phyloP scores from a whole-genome alignment of 2,797 vertebrate genomes.

The Coregonus ussuriensis region DNA sequence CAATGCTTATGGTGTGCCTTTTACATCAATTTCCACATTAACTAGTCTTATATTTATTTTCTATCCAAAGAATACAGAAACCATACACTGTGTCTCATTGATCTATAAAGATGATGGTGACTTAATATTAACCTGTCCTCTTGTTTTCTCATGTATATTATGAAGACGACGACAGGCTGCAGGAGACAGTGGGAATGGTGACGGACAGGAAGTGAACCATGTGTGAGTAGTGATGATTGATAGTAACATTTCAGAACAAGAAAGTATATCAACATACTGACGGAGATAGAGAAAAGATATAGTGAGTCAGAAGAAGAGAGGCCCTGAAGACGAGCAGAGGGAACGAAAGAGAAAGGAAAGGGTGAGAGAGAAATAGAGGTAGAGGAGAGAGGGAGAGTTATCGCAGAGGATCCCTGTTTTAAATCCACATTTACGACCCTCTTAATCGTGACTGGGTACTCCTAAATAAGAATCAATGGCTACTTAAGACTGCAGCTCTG shows the following conservation, averaged over 20 bases:
- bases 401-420: conserved; percentile 4
- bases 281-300: background rate
- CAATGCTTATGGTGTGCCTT: background rate
- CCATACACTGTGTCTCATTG: background rate
- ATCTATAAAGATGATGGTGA: background rate
- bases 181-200: background rate
- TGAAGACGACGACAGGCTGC: background rate
- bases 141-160: background rate
- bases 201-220: background rate
- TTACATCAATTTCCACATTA: background rate
- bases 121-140: background rate
- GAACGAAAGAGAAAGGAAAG: background rate
- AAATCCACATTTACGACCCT: conserved; percentile 8
- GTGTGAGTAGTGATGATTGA: background rate
- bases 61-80: background rate
- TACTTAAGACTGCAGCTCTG: conserved; percentile 50
- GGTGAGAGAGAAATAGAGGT: background rate
- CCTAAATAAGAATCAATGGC: conserved; percentile 59
- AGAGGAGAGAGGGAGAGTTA: background rate
- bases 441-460: conserved; percentile 19
- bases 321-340: background rate
- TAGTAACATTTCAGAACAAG: background rate
- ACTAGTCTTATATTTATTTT: background rate
- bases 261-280: background rate
- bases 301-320: background rate